Evolutionary conservation across 1,140 invertebrate species (phyloP), one percentile per base, ranked within the genome.

Genomic region (Philotrypesis tridentata): DNA sequence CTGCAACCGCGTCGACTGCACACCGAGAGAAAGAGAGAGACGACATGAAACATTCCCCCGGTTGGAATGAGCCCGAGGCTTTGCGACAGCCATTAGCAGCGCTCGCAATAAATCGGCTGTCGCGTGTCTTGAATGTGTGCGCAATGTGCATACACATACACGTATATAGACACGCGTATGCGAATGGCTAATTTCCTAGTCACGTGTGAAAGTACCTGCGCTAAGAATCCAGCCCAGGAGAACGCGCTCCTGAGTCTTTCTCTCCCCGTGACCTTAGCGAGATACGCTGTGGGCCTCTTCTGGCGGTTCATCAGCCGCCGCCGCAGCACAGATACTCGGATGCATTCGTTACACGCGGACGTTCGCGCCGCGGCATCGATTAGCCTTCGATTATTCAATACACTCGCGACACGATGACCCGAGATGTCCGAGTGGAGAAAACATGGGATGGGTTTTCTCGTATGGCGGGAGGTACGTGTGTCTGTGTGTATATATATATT

Each of bases 141-240:
- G n/a, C n/a, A n/a, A n/a, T n/a, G n/a, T n/a, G n/a, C n/a, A n/a
- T n/a, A n/a, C n/a, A n/a, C n/a, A n/a, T n/a, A n/a, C n/a, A n/a
- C n/a, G n/a, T n/a, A n/a, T n/a, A n/a, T n/a, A n/a, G n/a, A n/a
- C n/a, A n/a, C n/a, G n/a, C n/a, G 27, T 84, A 85, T 29, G 76
- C 77, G 84, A 85, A 87, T 85, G 82, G 82, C 78, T 85, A 87
- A 87, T 89, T 90, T 88, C 84, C 86, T 87, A 89, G 87, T 89
- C 88, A 89, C 88, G 88, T 89, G 88, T 90, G 88, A 90, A 90
- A 90, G 89, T 88, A 87, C 85, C 85, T 86, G 65, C 14, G 65
- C 77, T 79, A 85, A 85, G 89, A 89, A 89, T 89, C 83, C 83
- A 85, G 82, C 84, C 82, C 71, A 7, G 2, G 7, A 6, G 9